Evolutionary conservation across 1,140 invertebrate genomes (phyloP).

Genomic region (Campodea augens): DNA sequence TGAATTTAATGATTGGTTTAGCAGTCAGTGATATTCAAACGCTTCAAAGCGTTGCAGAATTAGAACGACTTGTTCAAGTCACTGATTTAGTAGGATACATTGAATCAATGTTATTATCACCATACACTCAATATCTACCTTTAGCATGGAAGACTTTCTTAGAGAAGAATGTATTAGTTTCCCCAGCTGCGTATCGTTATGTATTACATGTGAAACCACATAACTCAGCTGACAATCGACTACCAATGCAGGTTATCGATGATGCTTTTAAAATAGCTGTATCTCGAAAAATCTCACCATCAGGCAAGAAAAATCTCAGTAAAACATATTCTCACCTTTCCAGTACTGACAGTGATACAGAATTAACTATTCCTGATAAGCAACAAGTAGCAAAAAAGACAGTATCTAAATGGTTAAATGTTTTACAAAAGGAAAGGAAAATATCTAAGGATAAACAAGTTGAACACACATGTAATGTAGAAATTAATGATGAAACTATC

Average conservation of each 20-base stretch:
- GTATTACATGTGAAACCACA: slow-evolving; percentile 34
- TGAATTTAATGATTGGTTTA: slow-evolving; percentile 60
- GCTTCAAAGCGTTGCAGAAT: slow-evolving; percentile 49
- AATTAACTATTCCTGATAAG: too few relatives aligned
- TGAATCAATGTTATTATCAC: slow-evolving; percentile 32
- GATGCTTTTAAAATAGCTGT: slow-evolving; percentile 50
- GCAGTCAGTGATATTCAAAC: slow-evolving; percentile 62
- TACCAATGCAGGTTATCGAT: slow-evolving; percentile 51
- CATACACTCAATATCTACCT: slow-evolving; percentile 48
- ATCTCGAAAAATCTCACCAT: too few relatives aligned
- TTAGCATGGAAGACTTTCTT: slow-evolving; percentile 42
- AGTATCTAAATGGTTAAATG: too few relatives aligned
- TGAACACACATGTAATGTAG: too few relatives aligned
- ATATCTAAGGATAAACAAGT: too few relatives aligned
- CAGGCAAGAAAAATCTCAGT: too few relatives aligned
- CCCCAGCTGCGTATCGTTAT: slow-evolving; percentile 52
- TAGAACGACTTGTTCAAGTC: slow-evolving; percentile 51
- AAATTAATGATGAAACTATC: too few relatives aligned
- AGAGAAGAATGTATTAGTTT: slow-evolving; percentile 48
- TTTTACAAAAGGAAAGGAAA: too few relatives aligned
- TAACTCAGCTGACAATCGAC: slow-evolving; percentile 54
- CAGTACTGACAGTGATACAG: too few relatives aligned
- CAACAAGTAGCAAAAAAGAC: too few relatives aligned
- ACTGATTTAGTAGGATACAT: slow-evolving; percentile 55
- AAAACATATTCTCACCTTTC: too few relatives aligned